Percentiles rank a stretch among this genome's conserved stretches.
Conservation (phyloP, 2,888 invertebrate genomes). For the Euplexia lucipara region DNA sequence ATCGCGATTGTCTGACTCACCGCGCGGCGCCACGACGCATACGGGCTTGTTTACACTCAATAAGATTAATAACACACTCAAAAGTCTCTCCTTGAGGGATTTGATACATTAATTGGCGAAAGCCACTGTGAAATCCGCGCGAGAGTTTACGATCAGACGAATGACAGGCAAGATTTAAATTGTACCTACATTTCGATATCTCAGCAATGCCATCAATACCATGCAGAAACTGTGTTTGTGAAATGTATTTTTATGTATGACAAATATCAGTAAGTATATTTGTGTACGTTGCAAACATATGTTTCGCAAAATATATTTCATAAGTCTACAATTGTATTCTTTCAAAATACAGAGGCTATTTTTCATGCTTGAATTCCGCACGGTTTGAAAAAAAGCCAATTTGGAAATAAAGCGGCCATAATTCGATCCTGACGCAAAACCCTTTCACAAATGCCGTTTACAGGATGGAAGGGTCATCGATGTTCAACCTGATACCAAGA, state of each 20-base stretch:
- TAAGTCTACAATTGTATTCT: conserved; percentile 8
- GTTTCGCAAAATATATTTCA: conserved; percentile 23
- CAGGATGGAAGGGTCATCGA: too few relatives aligned
- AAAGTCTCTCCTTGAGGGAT: conserved; percentile 68
- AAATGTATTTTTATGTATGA: conserved; percentile 34
- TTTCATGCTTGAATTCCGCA: conserved; percentile 20
- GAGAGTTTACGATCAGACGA: conserved; percentile 47
- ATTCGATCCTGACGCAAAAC: conserved; percentile 1
- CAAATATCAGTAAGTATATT: conserved; percentile 6
- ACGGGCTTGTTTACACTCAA: conserved; percentile 86
- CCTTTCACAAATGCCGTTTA: conserved; percentile 39
- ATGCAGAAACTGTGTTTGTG: conserved; percentile 25
- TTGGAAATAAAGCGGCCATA: conserved; percentile 4
- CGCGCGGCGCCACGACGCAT: conserved; percentile 76
- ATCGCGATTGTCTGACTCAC: conserved; percentile 87
- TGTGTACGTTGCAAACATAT: conserved; percentile 2
- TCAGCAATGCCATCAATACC: conserved; percentile 24
- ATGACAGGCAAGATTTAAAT: conserved; percentile 40
- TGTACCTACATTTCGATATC: conserved; percentile 41
- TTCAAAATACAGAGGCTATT: conserved; percentile 14
- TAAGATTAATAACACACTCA: conserved; percentile 83
- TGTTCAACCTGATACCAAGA: too few relatives aligned
- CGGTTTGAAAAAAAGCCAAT: background rate
- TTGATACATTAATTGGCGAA: conserved; percentile 65
- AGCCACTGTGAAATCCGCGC: conserved; percentile 58